Conservation (phyloP, 2,888 invertebrate genomes). For the Tipula vernalis region DNA sequence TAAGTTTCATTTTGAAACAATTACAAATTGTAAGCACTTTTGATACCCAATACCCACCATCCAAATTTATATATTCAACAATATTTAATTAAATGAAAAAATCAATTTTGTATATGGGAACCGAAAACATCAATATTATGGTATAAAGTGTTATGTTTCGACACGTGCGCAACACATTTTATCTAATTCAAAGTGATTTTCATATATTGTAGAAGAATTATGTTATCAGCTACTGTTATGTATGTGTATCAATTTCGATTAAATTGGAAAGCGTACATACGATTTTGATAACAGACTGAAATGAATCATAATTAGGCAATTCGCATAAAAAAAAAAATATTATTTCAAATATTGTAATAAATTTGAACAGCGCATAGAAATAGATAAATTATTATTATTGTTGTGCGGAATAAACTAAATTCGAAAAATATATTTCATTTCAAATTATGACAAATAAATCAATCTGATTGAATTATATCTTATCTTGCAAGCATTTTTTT, state of each 20-base stretch:
- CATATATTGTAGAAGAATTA: background rate
- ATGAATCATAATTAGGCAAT: background rate
- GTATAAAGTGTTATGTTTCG: background rate
- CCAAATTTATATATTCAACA: background rate
- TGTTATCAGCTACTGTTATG: background rate
- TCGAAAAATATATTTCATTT: constrained; percentile 4
- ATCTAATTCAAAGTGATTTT: background rate
- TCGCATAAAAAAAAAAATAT: background rate
- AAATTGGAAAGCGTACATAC: background rate
- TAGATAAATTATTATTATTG: background rate
- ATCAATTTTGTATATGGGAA: background rate
- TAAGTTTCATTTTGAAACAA: background rate
- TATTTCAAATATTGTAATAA: background rate
- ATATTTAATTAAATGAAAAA: background rate
- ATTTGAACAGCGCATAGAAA: background rate
- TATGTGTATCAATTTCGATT: background rate
- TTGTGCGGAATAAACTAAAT: background rate
- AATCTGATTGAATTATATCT: background rate
- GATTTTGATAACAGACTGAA: background rate
- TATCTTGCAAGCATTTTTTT: background rate
- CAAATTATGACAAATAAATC: constrained; percentile 4
- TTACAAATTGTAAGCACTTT: background rate
- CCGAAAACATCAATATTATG: background rate
- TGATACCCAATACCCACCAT: background rate
- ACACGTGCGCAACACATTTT: background rate